Evolutionary conservation across 2,113 vertebrate species (phyloP).

Genomic region (Dascyllus trimaculatus): DNA sequence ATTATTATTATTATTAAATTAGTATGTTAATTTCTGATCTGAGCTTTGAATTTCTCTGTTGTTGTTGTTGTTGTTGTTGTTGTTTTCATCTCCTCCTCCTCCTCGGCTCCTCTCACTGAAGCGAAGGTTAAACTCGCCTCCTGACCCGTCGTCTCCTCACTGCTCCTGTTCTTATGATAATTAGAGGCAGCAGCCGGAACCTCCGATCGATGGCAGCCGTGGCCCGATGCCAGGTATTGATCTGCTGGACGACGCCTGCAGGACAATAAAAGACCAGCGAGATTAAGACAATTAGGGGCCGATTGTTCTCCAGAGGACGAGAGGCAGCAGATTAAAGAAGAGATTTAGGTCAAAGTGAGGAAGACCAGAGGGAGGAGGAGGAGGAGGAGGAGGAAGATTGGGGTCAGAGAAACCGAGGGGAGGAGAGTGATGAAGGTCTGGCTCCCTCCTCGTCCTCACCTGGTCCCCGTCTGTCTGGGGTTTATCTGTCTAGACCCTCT

Average conservation of each 20-base stretch:
- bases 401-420: conserved; percentile 78
- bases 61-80: too few species aligned
- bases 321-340: conserved; percentile 79
- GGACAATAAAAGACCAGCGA: conserved; percentile 78
- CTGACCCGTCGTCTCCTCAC: too few species aligned
- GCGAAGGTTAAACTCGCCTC: too few species aligned
- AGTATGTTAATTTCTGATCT: too few species aligned
- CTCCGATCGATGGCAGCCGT: not conserved
- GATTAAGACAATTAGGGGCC: conserved; percentile 85
- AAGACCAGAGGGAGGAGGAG: conserved; percentile 57
- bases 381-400: conserved; percentile 64
- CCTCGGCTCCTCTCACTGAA: too few species aligned
- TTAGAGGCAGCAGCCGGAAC: too few species aligned
- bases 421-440: conserved; percentile 58
- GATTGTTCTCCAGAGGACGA: conserved; percentile 80
- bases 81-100: not conserved
- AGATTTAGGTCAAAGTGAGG: conserved; percentile 85
- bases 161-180: too few species aligned
- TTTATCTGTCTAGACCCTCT: conserved; percentile 72
- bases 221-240: conserved; percentile 69
- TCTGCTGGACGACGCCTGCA: conserved; percentile 25
- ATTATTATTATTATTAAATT: too few species aligned
- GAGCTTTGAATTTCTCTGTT: too few species aligned
- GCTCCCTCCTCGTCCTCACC: conserved; percentile 51
- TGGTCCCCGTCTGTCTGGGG: conserved; percentile 55